Percentiles rank a stretch among this genome's conserved stretches.
phyloP scores from a whole-genome alignment of 1,140 invertebrate genomes.

The Lepidurus couesii region DNA sequence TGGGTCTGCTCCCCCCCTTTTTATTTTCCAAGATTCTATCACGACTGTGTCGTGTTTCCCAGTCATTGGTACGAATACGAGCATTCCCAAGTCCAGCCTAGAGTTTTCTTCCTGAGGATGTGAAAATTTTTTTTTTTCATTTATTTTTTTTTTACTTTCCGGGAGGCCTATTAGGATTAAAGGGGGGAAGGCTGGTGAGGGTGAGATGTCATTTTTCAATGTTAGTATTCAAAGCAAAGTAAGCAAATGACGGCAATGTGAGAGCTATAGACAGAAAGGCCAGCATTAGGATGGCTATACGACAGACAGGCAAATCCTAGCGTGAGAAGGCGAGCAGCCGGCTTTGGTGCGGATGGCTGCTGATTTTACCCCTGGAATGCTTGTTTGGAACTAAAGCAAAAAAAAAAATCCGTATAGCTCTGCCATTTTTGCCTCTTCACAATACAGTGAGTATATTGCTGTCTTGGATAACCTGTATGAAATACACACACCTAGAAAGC shows the following conservation, averaged over 20 bases:
- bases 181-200: background rate
- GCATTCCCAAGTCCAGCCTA: too few relatives aligned
- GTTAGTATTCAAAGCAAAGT: constrained; percentile 3
- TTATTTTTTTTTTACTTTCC: too few relatives aligned
- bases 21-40: too few relatives aligned
- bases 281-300: background rate
- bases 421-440: too few relatives aligned
- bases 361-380: constrained; percentile 5
- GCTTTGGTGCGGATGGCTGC: background rate
- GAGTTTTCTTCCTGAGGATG: too few relatives aligned
- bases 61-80: too few relatives aligned
- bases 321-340: constrained; percentile 6
- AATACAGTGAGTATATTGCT: too few relatives aligned
- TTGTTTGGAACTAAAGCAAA: background rate
- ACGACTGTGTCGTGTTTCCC: too few relatives aligned
- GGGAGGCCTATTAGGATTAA: background rate
- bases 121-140: too few relatives aligned
- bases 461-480: too few relatives aligned
- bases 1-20: too few relatives aligned
- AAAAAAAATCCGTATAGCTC: background rate
- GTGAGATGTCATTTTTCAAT: constrained; percentile 9
- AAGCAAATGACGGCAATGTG: constrained; percentile 2
- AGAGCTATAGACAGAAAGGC: background rate
- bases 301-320: constrained; percentile 10
- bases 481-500: too few relatives aligned